Base-by-base conservation (phyloP, 2,113 vertebrate genomes). In the Phyllostomus hastatus region DNA sequence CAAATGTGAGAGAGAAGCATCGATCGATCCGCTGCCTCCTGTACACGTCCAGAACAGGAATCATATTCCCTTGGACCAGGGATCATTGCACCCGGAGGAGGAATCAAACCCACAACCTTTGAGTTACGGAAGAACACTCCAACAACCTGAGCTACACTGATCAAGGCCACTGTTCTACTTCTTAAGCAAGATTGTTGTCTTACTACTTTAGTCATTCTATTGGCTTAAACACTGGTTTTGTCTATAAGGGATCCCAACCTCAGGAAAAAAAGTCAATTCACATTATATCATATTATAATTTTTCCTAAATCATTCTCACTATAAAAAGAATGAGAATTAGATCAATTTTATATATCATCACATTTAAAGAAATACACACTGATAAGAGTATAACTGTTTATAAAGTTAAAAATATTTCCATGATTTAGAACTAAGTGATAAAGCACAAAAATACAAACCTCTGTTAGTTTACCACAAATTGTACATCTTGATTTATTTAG, bases 401-500 rank as follows among this genome's bases (percentile, higher is more conserved):
- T 38, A 54, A 28, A 73, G 8, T 84, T 73, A 91, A 43, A 72
- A 86, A 85, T 10, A 85, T 17, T 84, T 16, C 64, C 72, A 38
- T 66, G 64, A 59, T 17, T 41, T n/a, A 64, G 14, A 91, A 79
- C 57, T 67, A 94, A 73, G 9, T 50, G 57, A 93, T 61, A 89
- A 90, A 88, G 41, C 72, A 84, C 50, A 93, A 81, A 91, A 93
- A 97, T 97, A 94, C 98, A 98, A 98, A 99, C 99, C 99, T 99
- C 99, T 10, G 99, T 99, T 97, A 99, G 98, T 98, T 99, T 99
- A 97, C 99, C 99, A 97, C 99, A 99, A 96, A 99, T 99, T 0
- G 99, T 99, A 97, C 99, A 99, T 98, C 99, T 99, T 96, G 99
- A 99, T 98, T 99, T 99, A 97, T 99, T 98, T 97, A 99, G 97